Evolutionary conservation across 2,888 invertebrate species (phyloP).

Genomic region (Tanytarsus gracilentus): DNA sequence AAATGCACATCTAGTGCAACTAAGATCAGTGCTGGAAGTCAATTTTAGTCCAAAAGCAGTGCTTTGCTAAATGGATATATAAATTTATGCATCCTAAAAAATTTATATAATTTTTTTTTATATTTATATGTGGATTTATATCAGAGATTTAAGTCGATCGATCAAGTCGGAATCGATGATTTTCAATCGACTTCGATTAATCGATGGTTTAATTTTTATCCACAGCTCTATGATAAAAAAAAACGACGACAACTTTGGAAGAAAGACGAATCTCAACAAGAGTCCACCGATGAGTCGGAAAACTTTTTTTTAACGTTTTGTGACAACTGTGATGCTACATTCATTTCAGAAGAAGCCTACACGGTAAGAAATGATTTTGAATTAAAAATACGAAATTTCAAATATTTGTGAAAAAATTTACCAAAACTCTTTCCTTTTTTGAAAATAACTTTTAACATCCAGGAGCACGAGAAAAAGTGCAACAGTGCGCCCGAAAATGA

Average conservation of each 20-base stretch:
- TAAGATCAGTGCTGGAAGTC: no score
- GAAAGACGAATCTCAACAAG: not conserved
- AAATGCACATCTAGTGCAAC: no score
- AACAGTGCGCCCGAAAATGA: slow-evolving; percentile 32
- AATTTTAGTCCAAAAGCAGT: no score
- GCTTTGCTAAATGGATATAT: no score
- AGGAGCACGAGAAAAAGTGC: slow-evolving; percentile 47
- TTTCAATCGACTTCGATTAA: no score
- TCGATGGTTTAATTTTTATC: no score
- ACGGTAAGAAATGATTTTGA: slow-evolving; percentile 40
- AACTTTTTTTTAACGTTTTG: slow-evolving; percentile 62
- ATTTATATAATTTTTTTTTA: no score
- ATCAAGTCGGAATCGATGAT: no score
- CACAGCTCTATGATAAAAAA: slow-evolving; percentile 19
- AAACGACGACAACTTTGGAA: not conserved
- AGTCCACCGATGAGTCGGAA: slow-evolving; percentile 40
- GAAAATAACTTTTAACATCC: slow-evolving; percentile 19
- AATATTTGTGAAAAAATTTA: no score
- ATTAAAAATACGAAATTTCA: not conserved
- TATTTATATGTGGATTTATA: no score
- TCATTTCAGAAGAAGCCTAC: slow-evolving; percentile 50
- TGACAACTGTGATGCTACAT: slow-evolving; percentile 66
- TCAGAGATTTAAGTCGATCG: no score
- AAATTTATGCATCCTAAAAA: no score
- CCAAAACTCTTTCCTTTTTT: not conserved